phyloP scores from a whole-genome alignment of 2,797 vertebrate species.

The Sebastes steindachneri region DNA sequence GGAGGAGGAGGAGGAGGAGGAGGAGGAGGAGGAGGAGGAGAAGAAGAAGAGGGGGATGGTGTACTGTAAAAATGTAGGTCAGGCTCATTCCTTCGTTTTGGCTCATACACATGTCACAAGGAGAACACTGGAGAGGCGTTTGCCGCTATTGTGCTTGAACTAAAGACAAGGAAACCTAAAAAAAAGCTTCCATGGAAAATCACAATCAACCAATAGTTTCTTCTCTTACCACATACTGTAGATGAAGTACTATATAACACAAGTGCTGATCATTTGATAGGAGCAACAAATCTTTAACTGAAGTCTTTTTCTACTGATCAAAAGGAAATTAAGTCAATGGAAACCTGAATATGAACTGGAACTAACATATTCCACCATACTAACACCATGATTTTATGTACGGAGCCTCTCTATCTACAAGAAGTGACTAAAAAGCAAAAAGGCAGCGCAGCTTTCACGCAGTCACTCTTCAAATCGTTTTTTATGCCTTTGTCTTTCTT shows the following conservation, averaged over 20 bases:
- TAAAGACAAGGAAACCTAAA: conserved; percentile 1
- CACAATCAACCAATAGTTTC: not conserved
- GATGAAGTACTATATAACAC: not conserved
- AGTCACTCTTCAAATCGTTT: not conserved
- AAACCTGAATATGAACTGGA: not conserved
- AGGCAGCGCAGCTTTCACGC: not conserved
- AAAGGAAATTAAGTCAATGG: not conserved
- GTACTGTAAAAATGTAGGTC: conserved; percentile 74
- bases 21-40: not conserved
- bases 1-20: not conserved
- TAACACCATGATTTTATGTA: not conserved
- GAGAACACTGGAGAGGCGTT: conserved; percentile 28
- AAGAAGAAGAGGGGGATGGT: conserved; percentile 38
- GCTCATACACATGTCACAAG: conserved; percentile 44
- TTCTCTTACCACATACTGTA: not conserved
- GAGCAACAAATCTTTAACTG: not conserved
- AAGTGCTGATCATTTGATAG: not conserved
- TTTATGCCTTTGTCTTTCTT: not conserved
- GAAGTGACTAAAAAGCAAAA: not conserved
- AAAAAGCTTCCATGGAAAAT: conserved; percentile 1
- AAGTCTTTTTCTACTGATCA: not conserved
- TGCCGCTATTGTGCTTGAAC: conserved; percentile 13
- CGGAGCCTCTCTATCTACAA: not conserved
- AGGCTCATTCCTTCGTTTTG: conserved; percentile 62
- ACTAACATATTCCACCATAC: not conserved